Conservation (phyloP, 2,797 vertebrate species). For the Malurus leucopterus region DNA sequence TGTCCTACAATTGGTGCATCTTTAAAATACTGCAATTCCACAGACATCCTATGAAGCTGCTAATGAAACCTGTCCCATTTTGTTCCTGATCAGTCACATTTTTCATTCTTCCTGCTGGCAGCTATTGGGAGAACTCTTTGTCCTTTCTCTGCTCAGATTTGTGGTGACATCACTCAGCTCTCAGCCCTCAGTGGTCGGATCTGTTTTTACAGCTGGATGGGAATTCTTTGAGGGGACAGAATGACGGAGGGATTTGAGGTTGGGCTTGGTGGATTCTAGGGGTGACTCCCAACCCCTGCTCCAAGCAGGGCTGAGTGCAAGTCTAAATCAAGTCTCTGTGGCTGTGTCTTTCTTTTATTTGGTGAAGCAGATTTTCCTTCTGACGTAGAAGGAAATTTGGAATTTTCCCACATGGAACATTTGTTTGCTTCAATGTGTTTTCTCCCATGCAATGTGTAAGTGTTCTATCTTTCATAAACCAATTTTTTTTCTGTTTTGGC, state of each 20-base stretch:
- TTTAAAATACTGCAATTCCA: neutral
- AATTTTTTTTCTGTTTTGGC: neutral
- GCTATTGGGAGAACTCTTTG: neutral
- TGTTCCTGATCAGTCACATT: neutral
- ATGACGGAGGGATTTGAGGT: neutral
- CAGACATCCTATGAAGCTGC: neutral
- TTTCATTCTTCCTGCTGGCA: neutral
- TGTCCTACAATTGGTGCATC: neutral
- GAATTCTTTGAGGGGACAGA: neutral
- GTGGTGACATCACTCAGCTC: neutral
- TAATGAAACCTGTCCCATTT: neutral
- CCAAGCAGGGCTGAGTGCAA: neutral
- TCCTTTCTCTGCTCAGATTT: neutral
- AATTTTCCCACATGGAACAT: neutral
- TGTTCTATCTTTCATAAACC: neutral
- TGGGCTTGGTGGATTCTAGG: neutral
- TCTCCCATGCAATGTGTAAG: neutral
- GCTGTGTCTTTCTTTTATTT: neutral
- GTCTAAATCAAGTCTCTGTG: neutral
- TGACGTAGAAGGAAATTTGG: neutral
- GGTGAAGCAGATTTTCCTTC: neutral
- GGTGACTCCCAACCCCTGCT: neutral
- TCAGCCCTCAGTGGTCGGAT: neutral
- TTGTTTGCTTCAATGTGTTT: neutral
- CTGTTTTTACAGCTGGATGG: neutral